Evolutionary conservation across 2,888 invertebrate species (phyloP), one percentile per base, ranked within the genome.

Genomic region (Drosophila sordidula): DNA sequence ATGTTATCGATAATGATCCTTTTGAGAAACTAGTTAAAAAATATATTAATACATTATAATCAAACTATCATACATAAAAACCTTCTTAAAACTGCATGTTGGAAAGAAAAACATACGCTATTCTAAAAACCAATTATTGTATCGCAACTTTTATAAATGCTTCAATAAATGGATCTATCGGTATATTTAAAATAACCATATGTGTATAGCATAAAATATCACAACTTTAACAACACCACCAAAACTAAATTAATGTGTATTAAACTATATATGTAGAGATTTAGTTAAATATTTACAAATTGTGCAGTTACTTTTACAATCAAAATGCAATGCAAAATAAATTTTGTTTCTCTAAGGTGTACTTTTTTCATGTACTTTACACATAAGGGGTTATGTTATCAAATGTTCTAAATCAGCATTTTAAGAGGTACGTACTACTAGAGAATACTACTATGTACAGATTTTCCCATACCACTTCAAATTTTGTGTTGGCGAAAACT

Each of bases 181-280:
- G 63, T 66, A 78, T 69, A 75, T 69, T 44, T 54, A 70, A 75
- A 50, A 44, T 65, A 70, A 62, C 56, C 54, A 70, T 71, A 29
- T 75, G 70, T 80, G 78, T 74, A 80, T 80, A 84, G 68, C 64
- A 66, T 69, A 62, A 66, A 64, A 75, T 85, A 84, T 81, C 87
- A 70, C 59, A 66, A 75, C 52, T 70, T 66, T 51, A 70, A 75
- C 54, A 64, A 87, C 76, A 82, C 88, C 88, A 88, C 83, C 83
- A 88, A 85, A 85, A 80, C 57, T 78, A 88, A 86, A 79, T 86
- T 79, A 73, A 82, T 68, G 76, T 86, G 83, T 85, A 82, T 85
- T 86, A 66, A 87, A 82, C 74, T 69, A 80, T 85, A 58, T 62
- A 56, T 70, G 75, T 83, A 85, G 82, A 61, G 41, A 78, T 67